Evolutionary conservation across 2,888 invertebrate species (phyloP).

Genomic region (Caradrina clavipalpis): DNA sequence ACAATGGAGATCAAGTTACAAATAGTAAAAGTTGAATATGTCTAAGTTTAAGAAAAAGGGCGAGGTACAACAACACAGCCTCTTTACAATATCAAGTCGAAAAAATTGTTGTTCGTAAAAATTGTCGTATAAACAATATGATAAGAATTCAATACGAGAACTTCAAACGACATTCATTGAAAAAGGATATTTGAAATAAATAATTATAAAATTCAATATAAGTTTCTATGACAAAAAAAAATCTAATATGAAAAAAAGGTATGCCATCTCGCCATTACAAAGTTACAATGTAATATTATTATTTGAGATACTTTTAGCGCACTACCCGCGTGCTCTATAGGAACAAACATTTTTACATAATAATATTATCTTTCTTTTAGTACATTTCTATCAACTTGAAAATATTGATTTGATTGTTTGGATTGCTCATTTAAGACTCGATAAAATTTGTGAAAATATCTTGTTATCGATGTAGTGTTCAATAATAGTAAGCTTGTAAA

Average conservation of each 20-base stretch:
- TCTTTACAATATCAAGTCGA: slow-evolving; percentile 6
- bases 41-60: background rate
- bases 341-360: background rate
- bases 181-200: slow-evolving; percentile 12
- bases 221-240: slow-evolving; percentile 4
- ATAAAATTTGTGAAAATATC: background rate
- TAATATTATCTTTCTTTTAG: background rate
- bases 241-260: background rate
- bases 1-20: slow-evolving; percentile 1
- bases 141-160: slow-evolving; percentile 6
- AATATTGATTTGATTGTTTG: too few relatives aligned
- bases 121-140: slow-evolving; percentile 28
- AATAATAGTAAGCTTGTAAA: slow-evolving; percentile 12
- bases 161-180: slow-evolving; percentile 8
- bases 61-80: slow-evolving; percentile 18
- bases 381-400: slow-evolving; percentile 1
- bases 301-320: background rate
- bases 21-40: slow-evolving; percentile 20
- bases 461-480: background rate
- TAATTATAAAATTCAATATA: slow-evolving; percentile 11
- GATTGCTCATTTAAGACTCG: background rate
- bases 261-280: too few relatives aligned
- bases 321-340: background rate
- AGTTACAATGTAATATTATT: background rate
- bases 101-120: background rate